phyloP scores from a whole-genome alignment of 2,113 vertebrate species.

The Hemiprocne comata region DNA sequence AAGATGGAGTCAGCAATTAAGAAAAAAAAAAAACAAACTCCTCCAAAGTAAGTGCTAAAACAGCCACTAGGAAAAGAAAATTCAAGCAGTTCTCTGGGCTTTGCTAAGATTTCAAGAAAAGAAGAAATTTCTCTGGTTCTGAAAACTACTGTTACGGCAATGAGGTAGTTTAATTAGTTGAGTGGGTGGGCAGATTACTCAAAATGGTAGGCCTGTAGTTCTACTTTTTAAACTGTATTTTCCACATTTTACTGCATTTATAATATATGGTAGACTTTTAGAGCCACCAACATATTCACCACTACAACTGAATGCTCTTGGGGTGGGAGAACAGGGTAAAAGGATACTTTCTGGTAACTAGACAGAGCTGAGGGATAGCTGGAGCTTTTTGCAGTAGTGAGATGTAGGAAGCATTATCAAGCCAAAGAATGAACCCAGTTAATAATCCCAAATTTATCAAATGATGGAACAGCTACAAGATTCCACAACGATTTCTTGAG shows the following conservation, averaged over 20 bases:
- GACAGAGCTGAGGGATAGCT: not conserved
- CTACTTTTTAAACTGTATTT: not conserved
- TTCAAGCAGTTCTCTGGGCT: not conserved
- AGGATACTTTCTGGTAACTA: not conserved
- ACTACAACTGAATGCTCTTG: not conserved
- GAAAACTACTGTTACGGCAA: not conserved
- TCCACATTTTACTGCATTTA: not conserved
- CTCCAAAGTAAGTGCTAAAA: not conserved
- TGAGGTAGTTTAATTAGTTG: not conserved
- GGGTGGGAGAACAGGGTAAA: not conserved
- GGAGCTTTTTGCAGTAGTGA: not conserved
- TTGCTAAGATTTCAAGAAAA: not conserved
- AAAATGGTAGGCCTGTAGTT: not conserved
- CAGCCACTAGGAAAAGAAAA: not conserved
- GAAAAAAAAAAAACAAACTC: not conserved
- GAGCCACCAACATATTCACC: not conserved
- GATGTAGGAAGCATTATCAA: not conserved
- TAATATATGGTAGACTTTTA: not conserved
- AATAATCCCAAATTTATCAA: not conserved
- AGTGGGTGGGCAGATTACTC: not conserved
- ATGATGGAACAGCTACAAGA: not conserved
- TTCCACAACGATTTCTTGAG: not conserved
- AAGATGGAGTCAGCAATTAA: not conserved
- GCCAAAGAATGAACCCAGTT: not conserved
- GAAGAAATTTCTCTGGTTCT: not conserved